phyloP scores from a whole-genome alignment of 2,888 invertebrate genomes.

The Heliconius hortense region DNA sequence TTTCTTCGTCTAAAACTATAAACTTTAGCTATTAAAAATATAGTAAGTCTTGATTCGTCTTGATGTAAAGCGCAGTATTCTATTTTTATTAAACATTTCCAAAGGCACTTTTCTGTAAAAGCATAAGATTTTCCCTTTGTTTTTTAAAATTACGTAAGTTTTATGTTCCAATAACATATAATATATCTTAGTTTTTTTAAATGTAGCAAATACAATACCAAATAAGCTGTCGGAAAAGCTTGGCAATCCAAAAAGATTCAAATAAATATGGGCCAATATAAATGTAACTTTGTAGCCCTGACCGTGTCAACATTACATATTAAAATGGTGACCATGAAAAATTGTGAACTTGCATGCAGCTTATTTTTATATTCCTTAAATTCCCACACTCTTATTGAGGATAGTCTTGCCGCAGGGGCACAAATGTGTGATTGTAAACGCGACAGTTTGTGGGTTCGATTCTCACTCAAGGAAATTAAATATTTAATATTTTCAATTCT shows the following conservation, averaged over 20 bases:
- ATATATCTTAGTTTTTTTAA: background rate
- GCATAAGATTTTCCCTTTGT: background rate
- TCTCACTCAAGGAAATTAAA: no score
- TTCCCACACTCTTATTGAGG: background rate
- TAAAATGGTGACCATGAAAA: slow-evolving; percentile 22
- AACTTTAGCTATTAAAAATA: background rate
- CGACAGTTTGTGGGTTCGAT: no score
- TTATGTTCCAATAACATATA: background rate
- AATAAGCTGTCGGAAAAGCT: background rate
- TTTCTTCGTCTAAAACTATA: background rate
- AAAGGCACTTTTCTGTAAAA: background rate
- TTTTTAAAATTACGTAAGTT: background rate
- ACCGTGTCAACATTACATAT: slow-evolving; percentile 14
- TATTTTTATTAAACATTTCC: background rate
- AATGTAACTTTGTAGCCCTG: background rate
- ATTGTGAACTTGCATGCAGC: background rate
- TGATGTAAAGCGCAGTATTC: slow-evolving; percentile 5
- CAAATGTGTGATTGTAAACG: no score
- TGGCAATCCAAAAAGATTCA: background rate
- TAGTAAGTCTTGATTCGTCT: background rate
- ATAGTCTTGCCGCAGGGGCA: no score
- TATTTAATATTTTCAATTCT: no score
- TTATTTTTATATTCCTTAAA: slow-evolving; percentile 6
- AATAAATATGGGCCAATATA: background rate
- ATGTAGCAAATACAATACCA: background rate